phyloP scores from a whole-genome alignment of 37 sponge, comb jelly and placozoan genomes.

The Bolinopsis microptera region DNA sequence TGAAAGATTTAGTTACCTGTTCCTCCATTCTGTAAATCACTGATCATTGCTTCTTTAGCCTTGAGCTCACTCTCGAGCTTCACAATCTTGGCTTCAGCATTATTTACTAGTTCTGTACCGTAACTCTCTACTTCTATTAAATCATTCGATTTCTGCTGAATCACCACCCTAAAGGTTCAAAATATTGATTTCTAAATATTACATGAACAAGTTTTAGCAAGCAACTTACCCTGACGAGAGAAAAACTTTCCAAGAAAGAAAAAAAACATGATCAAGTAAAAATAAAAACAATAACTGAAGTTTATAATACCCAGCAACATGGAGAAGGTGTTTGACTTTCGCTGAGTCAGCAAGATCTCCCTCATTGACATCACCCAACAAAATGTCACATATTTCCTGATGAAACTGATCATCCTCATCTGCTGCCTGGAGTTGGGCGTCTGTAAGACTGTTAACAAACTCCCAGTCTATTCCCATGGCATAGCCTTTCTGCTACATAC shows the following conservation, averaged over 20 bases:
- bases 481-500: neutral
- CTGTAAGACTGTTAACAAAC: neutral
- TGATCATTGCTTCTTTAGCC: slow-evolving; percentile 10
- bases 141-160: slow-evolving; percentile 33
- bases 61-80: slow-evolving; percentile 20
- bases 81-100: slow-evolving; percentile 5
- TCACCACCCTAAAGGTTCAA: neutral
- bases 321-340: slow-evolving; percentile 43
- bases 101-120: slow-evolving; percentile 48
- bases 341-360: neutral
- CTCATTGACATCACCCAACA: slow-evolving; percentile 10
- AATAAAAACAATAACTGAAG: neutral
- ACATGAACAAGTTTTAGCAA: no score
- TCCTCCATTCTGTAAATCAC: slow-evolving; percentile 38
- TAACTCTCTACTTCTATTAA: slow-evolving; percentile 9
- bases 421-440: neutral
- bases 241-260: no score
- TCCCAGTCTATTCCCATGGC: slow-evolving; percentile 45
- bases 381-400: slow-evolving; percentile 2
- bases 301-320: slow-evolving; percentile 8
- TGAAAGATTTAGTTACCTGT: no score
- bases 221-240: no score
- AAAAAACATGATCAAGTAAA: no score
- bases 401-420: slow-evolving; percentile 45
- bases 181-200: neutral